Base-by-base conservation (phyloP, 1,140 invertebrate genomes). In the Manduca sexta region DNA sequence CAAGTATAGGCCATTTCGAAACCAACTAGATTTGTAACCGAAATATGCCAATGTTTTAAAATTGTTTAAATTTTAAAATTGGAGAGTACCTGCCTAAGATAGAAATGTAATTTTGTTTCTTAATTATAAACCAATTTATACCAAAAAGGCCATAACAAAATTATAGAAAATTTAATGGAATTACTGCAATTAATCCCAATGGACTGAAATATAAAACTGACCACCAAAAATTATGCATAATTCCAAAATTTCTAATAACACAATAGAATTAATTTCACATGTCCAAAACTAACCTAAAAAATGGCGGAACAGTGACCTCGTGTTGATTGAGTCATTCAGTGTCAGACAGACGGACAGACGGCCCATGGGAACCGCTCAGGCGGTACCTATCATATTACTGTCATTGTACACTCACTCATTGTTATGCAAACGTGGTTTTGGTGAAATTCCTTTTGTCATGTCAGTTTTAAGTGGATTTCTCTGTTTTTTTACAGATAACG, bases 301-400 rank as follows among this genome's bases (percentile, higher is more conserved):
- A 14, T 16, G 15, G 17, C 15, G 6, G 38, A 11, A 40, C 11
- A 8, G 15, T 40, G 38, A 40, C 38, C 38, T 18, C 38, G 38
- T 17, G 38, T 40, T 35, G 15, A 40, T 40, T 40, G 17, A 40
- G 38, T 40, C 17, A 40, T 40, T 40, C 17, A 12, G 38, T 13
- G 35, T n/a, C 38, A 40, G 38, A 40, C 38, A 12, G 38, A 40
- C 38, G 12, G 38, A 40, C 38, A 40, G 38, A 40, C 33, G 33
- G 11, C 38, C 38, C 38, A 40, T 40, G 38, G 38, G 38, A 40
- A 40, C 38, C 34, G n/a, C 5, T 12, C 21, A n/a, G n/a, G 34
- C 34, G 14, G 17, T n/a, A 15, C 13, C 14, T 40, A 40, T 40
- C 38, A n/a, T 40, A 18, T 18, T 18, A 17, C 17, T 40, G 38